Conservation (phyloP, 2,888 invertebrate genomes). For the Zootermopsis nevadensis region DNA sequence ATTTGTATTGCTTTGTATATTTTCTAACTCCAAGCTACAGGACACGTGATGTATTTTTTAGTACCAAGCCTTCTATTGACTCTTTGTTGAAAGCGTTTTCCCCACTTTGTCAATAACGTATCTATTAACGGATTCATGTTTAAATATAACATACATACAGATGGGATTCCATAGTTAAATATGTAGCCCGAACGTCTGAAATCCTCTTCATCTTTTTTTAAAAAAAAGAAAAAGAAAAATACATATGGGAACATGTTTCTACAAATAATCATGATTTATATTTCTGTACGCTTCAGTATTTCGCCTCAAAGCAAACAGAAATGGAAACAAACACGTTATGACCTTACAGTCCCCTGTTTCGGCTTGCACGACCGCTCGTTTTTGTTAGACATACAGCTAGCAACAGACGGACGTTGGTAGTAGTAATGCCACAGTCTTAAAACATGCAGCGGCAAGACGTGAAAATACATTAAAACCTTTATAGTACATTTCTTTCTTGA, state of each 20-base stretch:
- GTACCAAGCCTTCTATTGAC: neutral
- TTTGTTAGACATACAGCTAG: neutral
- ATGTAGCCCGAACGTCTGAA: neutral
- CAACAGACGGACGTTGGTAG: neutral
- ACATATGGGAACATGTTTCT: neutral
- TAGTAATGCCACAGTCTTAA: too few relatives aligned
- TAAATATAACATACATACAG: conserved; percentile 1
- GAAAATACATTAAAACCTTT: too few relatives aligned
- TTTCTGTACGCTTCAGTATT: neutral
- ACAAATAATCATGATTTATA: neutral
- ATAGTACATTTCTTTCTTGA: too few relatives aligned
- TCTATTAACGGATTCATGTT: neutral
- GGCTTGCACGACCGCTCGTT: neutral
- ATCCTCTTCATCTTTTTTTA: neutral
- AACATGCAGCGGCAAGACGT: too few relatives aligned
- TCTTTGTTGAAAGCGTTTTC: neutral
- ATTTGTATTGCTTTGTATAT: neutral
- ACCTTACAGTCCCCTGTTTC: neutral
- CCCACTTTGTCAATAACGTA: conserved; percentile 1
- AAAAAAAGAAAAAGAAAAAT: neutral
- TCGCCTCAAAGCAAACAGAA: neutral
- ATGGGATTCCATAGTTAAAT: neutral
- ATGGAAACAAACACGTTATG: neutral
- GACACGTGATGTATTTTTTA: neutral
- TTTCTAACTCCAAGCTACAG: neutral